Evolutionary conservation across 2,888 invertebrate genomes (phyloP).

Genomic region (Molorchus minor): DNA sequence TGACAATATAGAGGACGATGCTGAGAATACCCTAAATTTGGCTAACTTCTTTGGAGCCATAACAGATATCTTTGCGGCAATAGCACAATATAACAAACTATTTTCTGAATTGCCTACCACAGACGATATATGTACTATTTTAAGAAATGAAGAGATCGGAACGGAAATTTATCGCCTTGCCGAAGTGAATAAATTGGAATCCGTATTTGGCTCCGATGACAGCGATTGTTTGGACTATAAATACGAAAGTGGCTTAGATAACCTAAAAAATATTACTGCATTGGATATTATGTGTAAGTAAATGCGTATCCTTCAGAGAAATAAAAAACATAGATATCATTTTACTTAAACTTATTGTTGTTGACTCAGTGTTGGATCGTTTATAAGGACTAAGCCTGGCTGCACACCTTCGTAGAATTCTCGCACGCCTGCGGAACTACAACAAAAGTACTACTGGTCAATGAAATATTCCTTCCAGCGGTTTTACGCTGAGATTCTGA

Average conservation of each 20-base stretch:
- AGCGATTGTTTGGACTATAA: slow-evolving; percentile 16
- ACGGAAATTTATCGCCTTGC: slow-evolving; percentile 40
- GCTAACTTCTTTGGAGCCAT: slow-evolving; percentile 6
- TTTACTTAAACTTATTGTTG: no score
- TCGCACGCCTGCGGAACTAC: no score
- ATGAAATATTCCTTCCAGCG: no score
- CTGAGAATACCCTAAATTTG: slow-evolving; percentile 4
- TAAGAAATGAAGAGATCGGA: slow-evolving; percentile 78
- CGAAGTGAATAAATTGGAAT: slow-evolving; percentile 67
- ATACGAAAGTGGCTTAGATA: slow-evolving; percentile 13
- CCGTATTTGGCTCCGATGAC: neutral
- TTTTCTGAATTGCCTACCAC: no score
- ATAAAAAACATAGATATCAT: no score
- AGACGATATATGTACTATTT: slow-evolving; percentile 69
- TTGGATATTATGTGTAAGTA: neutral
- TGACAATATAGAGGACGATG: slow-evolving; percentile 4
- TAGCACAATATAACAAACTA: slow-evolving; percentile 54
- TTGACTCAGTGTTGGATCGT: no score
- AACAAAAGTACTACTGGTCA: no score
- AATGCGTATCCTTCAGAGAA: no score
- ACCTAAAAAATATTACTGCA: neutral
- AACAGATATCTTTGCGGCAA: slow-evolving; percentile 10
- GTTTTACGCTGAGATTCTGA: no score
- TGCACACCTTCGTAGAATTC: no score
- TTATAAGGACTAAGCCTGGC: no score